Conservation (phyloP, 2,888 invertebrate genomes). For the Liopterus haemorrhoidalis region DNA sequence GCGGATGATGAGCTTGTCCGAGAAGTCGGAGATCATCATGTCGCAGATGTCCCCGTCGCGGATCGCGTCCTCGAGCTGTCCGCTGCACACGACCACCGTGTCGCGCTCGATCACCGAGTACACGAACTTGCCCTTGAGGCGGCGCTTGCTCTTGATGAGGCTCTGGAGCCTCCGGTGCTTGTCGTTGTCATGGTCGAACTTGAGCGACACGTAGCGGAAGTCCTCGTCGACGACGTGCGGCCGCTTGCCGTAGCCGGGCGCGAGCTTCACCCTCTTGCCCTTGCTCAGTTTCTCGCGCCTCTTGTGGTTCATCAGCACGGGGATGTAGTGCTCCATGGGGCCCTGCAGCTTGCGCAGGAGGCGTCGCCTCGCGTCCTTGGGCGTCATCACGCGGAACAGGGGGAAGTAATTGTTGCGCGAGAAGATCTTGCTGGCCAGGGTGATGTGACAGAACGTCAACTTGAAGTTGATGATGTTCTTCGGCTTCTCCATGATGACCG, state of each 20-base stretch:
- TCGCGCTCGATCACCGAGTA: slow-evolving; percentile 67
- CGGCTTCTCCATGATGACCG: slow-evolving; percentile 17
- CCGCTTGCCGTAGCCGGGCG: slow-evolving; percentile 41
- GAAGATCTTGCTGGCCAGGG: slow-evolving; percentile 70
- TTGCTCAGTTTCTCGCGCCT: slow-evolving; percentile 37
- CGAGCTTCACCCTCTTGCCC: slow-evolving; percentile 41
- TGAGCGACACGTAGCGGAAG: slow-evolving; percentile 40
- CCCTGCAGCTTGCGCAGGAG: slow-evolving; percentile 71
- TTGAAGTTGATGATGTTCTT: slow-evolving; percentile 44
- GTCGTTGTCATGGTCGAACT: slow-evolving; percentile 42
- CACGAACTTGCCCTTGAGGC: slow-evolving; percentile 57
- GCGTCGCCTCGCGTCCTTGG: slow-evolving; percentile 74
- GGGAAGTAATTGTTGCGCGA: slow-evolving; percentile 80
- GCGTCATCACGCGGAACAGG: slow-evolving; percentile 70
- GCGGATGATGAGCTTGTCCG: slow-evolving; percentile 65
- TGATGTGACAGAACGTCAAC: slow-evolving; percentile 74
- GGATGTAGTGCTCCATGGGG: slow-evolving; percentile 72
- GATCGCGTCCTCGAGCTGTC: slow-evolving; percentile 68
- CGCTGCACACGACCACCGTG: slow-evolving; percentile 66
- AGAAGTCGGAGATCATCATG: slow-evolving; percentile 68
- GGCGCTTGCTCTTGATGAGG: slow-evolving; percentile 53
- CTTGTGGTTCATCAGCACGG: slow-evolving; percentile 56
- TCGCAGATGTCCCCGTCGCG: slow-evolving; percentile 70
- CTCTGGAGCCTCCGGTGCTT: slow-evolving; percentile 37
- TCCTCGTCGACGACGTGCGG: slow-evolving; percentile 38